Evolutionary conservation across 2,113 vertebrate genomes (phyloP).

Genomic region (Beaufortia kweichowensis): DNA sequence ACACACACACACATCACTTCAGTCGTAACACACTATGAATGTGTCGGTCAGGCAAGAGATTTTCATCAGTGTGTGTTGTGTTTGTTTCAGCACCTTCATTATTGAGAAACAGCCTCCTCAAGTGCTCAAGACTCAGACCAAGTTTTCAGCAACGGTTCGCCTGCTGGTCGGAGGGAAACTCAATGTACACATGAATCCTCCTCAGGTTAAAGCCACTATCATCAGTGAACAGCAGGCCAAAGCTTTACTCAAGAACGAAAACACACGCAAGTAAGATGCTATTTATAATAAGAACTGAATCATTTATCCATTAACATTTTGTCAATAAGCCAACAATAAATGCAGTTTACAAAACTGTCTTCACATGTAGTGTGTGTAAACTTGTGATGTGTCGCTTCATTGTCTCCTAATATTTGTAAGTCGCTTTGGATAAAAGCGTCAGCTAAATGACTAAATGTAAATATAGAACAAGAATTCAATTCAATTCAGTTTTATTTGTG

Average conservation of each 20-base stretch:
- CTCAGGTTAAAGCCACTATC: constrained; percentile 94
- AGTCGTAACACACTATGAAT: too few species aligned
- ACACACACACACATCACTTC: background rate
- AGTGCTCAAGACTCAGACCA: constrained; percentile 95
- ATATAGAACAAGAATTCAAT: too few species aligned
- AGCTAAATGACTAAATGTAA: too few species aligned
- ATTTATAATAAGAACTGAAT: too few species aligned
- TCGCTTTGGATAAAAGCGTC: too few species aligned
- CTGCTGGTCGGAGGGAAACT: constrained; percentile 92
- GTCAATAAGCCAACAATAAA: too few species aligned
- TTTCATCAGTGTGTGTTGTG: background rate
- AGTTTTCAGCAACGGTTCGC: constrained; percentile 91
- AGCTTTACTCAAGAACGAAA: constrained; percentile 88
- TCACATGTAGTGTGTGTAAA: too few species aligned
- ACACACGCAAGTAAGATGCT: constrained; percentile 82
- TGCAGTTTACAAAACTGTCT: too few species aligned
- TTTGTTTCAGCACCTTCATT: constrained; percentile 89
- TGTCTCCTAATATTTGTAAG: too few species aligned
- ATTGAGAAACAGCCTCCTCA: constrained; percentile 97
- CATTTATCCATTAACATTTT: too few species aligned
- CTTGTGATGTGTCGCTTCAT: too few species aligned
- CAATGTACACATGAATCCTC: constrained; percentile 96
- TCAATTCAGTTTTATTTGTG: too few species aligned
- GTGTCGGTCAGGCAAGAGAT: background rate
- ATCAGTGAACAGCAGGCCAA: constrained; percentile 93